Conservation (phyloP, 1,140 invertebrate genomes). For the Hesperophylax magnus region DNA sequence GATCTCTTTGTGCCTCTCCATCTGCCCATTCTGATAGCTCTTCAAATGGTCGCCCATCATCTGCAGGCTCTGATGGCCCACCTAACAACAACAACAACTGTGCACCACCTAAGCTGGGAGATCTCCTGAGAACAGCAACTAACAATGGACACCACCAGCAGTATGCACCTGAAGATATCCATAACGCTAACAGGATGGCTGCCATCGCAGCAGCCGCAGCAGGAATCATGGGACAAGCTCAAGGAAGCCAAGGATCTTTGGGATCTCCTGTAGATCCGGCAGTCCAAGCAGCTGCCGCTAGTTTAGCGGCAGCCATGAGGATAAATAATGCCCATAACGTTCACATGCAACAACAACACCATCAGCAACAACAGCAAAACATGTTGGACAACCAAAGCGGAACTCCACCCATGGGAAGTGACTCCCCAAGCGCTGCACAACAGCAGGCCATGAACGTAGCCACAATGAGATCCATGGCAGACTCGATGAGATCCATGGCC, state of each 20-base stretch:
- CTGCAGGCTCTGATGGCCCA: slow-evolving; percentile 82
- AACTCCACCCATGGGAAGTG: slow-evolving; percentile 65
- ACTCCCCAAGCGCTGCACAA: slow-evolving; percentile 61
- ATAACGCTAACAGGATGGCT: slow-evolving; percentile 80
- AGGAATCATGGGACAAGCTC: slow-evolving; percentile 76
- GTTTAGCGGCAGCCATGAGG: slow-evolving; percentile 84
- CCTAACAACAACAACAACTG: slow-evolving; percentile 81
- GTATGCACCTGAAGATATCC: slow-evolving; percentile 79
- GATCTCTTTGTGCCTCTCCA: slow-evolving; percentile 82
- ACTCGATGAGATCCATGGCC: slow-evolving; percentile 60
- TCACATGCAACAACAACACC: slow-evolving; percentile 71
- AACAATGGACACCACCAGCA: slow-evolving; percentile 73
- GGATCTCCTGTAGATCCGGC: slow-evolving; percentile 65
- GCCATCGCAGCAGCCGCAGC: slow-evolving; percentile 81
- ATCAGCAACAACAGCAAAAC: slow-evolving; percentile 71
- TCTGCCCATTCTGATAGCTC: slow-evolving; percentile 87
- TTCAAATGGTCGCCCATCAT: slow-evolving; percentile 83
- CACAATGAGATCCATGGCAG: slow-evolving; percentile 60
- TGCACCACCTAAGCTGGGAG: slow-evolving; percentile 80
- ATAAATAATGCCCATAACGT: slow-evolving; percentile 65
- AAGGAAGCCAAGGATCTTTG: slow-evolving; percentile 65
- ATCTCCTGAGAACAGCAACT: slow-evolving; percentile 74
- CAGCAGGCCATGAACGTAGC: slow-evolving; percentile 63
- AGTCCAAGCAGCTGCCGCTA: slow-evolving; percentile 82
- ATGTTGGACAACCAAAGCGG: slow-evolving; percentile 61